Base-by-base conservation (phyloP, 2,888 invertebrate genomes). In the Spodoptera picta region DNA sequence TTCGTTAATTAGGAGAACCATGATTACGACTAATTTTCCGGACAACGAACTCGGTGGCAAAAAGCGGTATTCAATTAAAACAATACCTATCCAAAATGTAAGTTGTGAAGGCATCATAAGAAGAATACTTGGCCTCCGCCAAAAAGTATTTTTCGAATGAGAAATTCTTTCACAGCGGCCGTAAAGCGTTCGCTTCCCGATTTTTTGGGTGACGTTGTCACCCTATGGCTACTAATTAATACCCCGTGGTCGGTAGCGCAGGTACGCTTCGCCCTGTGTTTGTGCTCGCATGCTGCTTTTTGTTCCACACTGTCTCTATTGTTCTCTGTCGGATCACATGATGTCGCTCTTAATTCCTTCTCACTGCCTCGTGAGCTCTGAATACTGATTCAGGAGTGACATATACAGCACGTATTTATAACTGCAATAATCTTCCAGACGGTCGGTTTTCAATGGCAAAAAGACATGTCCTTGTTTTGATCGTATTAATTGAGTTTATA, bases 1-100 rank as follows among this genome's bases (percentile, higher is more conserved):
- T 93, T 93, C 90, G 87, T 90, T 93, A 94, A 94, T 93, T 92
- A 93, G 90, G 89, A 85, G 84, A 84, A 88, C 92, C 92, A 92
- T 90, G 89, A 92, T 92, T 91, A 90, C 85, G 78, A 83, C 83
- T 86, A 88, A 88, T 90, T 89, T 89, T 83, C 75, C 84, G 92
- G 92, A 92, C 89, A 88, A 79, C 76, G 82, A 83, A 82, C 86
- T 68, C 62, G 24, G 6, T 14, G 6, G 23, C 49, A 81, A 82
- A 75, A 81, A 77, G 57, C 55, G 67, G 69, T 62, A 67, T 73
- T 78, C 69, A 78, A 78, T 80, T 78, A 80, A 78, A 78, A 80
- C 79, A 78, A 80, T 80, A 78, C 69, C 69, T 78, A 78, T 69
- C 62, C 68, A 65, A 61, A 76, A 65, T 48, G 54, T 36, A 61